Evolutionary conservation across 2,888 invertebrate genomes (phyloP).

Genomic region (Cryptophagus acutangulus): DNA sequence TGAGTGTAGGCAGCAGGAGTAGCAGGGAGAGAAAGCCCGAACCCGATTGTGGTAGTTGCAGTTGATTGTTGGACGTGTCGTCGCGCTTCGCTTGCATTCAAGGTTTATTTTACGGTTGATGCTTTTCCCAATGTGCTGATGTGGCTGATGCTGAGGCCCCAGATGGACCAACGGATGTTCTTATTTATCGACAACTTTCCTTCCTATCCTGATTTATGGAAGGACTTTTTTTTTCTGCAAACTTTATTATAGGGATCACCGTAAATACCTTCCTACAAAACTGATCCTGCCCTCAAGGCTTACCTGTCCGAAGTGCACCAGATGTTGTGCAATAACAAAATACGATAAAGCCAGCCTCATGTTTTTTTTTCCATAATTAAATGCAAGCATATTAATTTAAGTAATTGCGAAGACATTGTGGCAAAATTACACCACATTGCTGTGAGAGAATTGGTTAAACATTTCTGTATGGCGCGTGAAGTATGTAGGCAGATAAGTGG

Average conservation of each 20-base stretch:
- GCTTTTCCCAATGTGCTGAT: slow-evolving; percentile 37
- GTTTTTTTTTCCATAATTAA: too few species aligned
- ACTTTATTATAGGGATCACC: slow-evolving; percentile 39
- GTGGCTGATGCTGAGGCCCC: slow-evolving; percentile 27
- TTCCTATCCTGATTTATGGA: slow-evolving; percentile 14
- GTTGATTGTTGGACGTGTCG: slow-evolving; percentile 27
- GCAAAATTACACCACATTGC: too few species aligned
- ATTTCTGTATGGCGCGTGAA: too few species aligned
- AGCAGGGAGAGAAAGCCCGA: slow-evolving; percentile 6
- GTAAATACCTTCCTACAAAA: too few species aligned
- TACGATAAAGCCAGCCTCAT: too few species aligned
- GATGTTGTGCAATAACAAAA: too few species aligned
- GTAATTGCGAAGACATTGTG: too few species aligned
- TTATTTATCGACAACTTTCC: slow-evolving; percentile 41
- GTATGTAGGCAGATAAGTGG: slow-evolving; percentile 4
- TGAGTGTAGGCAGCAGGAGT: slow-evolving; percentile 8
- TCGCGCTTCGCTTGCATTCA: slow-evolving; percentile 25
- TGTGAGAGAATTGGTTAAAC: too few species aligned
- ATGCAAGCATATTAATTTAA: too few species aligned
- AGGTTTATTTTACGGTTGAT: slow-evolving; percentile 38
- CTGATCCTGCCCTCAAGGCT: too few species aligned
- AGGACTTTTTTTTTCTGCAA: slow-evolving; percentile 27
- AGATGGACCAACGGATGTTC: slow-evolving; percentile 36
- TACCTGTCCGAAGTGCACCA: too few species aligned
- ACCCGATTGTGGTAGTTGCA: slow-evolving; percentile 10